Percentiles rank a stretch among this genome's conserved stretches.
phyloP scores from a whole-genome alignment of 2,797 vertebrate genomes.

The Allobates femoralis region DNA sequence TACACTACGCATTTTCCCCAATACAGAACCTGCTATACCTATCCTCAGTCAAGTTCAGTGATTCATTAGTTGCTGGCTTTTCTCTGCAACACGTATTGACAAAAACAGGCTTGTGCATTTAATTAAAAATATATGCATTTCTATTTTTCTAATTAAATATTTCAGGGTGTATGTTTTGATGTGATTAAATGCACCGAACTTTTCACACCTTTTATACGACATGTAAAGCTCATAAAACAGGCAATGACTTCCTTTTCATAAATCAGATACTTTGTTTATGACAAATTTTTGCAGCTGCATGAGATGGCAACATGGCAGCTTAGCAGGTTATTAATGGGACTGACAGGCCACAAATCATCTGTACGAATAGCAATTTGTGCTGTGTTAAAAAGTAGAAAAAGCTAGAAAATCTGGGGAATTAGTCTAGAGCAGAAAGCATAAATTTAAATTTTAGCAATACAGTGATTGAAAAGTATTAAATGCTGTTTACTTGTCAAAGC shows the following conservation, averaged over 20 bases:
- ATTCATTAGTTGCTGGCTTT: constrained; percentile 1
- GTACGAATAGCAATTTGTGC: constrained; percentile 73
- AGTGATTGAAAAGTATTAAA: constrained; percentile 38
- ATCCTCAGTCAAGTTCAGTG: not conserved
- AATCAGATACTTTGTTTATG: constrained; percentile 75
- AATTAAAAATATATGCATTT: constrained; percentile 48
- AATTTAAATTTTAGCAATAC: constrained; percentile 33
- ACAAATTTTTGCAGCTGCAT: constrained; percentile 75
- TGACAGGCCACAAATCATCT: constrained; percentile 78
- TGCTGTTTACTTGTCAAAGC: constrained; percentile 1
- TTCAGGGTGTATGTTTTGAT: constrained; percentile 43
- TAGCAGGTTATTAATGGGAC: constrained; percentile 74
- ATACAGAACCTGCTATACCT: not conserved
- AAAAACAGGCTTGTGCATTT: constrained; percentile 43
- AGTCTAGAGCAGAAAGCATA: constrained; percentile 29
- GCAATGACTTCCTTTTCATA: constrained; percentile 68
- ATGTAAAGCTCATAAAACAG: constrained; percentile 71
- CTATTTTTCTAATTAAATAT: constrained; percentile 49
- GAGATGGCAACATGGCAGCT: constrained; percentile 78
- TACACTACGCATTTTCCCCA: not conserved
- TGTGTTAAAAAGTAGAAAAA: constrained; percentile 74
- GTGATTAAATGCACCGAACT: constrained; percentile 59
- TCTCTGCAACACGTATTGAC: constrained; percentile 18
- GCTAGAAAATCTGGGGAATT: constrained; percentile 68
- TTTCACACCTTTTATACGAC: constrained; percentile 71